Conservation (phyloP, 2,797 vertebrate species). For the Malacoraja senta region DNA sequence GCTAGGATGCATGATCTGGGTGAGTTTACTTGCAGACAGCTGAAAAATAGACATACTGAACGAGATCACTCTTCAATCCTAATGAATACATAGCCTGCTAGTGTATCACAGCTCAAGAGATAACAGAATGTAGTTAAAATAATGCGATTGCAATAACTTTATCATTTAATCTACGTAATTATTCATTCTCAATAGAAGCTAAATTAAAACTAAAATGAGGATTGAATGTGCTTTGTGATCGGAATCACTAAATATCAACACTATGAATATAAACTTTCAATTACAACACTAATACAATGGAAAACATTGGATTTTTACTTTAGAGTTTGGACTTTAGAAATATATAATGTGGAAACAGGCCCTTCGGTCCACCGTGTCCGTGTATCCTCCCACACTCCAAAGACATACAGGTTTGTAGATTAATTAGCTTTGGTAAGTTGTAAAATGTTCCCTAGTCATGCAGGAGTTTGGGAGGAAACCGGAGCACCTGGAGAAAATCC, state of each 20-base stretch:
- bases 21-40: conserved; percentile 18
- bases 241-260: background rate
- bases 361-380: no score
- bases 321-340: no score
- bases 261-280: background rate
- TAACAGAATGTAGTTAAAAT: conserved; percentile 14
- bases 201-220: background rate
- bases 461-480: no score
- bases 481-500: no score
- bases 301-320: background rate
- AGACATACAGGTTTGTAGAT: no score
- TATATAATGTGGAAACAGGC: no score
- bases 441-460: no score
- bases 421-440: no score
- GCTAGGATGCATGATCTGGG: conserved; percentile 6
- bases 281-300: background rate
- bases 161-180: background rate
- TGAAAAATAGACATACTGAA: background rate
- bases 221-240: background rate
- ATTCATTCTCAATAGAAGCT: background rate
- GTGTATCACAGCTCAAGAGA: background rate
- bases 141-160: background rate
- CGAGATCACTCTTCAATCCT: background rate
- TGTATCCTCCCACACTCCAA: no score
- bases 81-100: background rate